These are phyloP conservation scores for Yasuhikotakia modesta DNA, from an alignment of 2,797 vertebrate species.

Conservation along the genomic window DNA sequence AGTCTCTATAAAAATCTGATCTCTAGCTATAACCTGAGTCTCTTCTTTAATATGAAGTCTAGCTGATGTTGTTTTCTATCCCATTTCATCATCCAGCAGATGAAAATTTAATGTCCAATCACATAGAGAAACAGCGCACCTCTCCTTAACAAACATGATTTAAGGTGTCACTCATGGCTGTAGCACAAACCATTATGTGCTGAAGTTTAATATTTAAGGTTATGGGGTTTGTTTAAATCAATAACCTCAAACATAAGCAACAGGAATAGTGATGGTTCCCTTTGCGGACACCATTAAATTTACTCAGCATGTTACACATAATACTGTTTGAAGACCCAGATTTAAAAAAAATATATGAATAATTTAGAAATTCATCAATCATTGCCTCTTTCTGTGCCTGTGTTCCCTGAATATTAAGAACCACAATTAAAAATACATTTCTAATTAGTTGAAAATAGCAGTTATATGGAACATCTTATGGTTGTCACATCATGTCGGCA, in stretches of 20 bases:
- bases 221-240: not conserved
- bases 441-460: slow-evolving; percentile 63
- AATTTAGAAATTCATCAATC: no score
- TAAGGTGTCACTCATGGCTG: not conserved
- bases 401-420: not conserved
- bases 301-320: slow-evolving; percentile 31
- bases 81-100: not conserved
- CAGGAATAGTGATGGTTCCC: not conserved
- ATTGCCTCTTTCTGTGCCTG: no score
- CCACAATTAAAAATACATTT: slow-evolving; percentile 16
- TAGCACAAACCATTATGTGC: not conserved
- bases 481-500: slow-evolving; percentile 55
- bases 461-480: slow-evolving; percentile 52
- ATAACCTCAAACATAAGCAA: not conserved
- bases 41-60: not conserved
- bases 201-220: not conserved
- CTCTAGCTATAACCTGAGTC: not conserved
- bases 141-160: not conserved
- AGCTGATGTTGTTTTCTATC: not conserved
- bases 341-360: slow-evolving; percentile 27
- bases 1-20: not conserved
- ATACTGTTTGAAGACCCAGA: slow-evolving; percentile 48
- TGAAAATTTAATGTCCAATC: not conserved
- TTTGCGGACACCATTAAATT: slow-evolving; percentile 11
- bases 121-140: not conserved